Base-by-base conservation (phyloP, 2,113 vertebrate species). In the Piprites chloris region DNA sequence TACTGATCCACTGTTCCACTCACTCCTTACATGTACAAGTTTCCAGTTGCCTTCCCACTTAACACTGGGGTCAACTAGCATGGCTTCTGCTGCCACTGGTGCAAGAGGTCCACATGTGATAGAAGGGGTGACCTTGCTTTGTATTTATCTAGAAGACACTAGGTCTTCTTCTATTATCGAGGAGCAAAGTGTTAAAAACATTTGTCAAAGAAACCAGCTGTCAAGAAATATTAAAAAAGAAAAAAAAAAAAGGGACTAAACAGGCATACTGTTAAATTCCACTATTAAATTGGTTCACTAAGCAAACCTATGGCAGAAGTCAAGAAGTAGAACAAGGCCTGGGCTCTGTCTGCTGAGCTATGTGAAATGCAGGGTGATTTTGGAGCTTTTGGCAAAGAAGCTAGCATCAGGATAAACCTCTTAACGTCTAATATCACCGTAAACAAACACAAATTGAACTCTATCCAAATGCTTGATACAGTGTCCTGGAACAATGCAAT, bases 351-450 rank as follows among this genome's bases (percentile, higher is more conserved):
- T 1, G 5, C 44, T 44, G 44, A 72, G 32, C 30, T 61, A 20
- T 12, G 5, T 20, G 74, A 89, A 91, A 67, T 30, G 44, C 46
- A 28, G 24, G 18, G 44, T 39, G 23, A 47, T 85, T 82, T 63
- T 68, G 85, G 77, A 93, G 90, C 81, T 80, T 89, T 66, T 85
- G 74, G 81, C 81, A 93, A 89, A 72, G 79, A 52, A 84, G 47
- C 41, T 66, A 62, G 80, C 84, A 91, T 77, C 77, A 67, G 61
- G 77, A 74, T 94, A 94, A 95, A 95, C 91, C 91, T 87, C 93
- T 84, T 93, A 87, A 74, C 35, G 16, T 69, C 58, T 65, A 79
- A 55, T 76, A 78, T 65, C 69, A 44, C 78, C 9, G 8, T 67
- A 67, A 89, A 89, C 55, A 93, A 95, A 55, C 47, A 52, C 33